Conservation (phyloP, 2,797 vertebrate species). For the Sebastes flavidus region DNA sequence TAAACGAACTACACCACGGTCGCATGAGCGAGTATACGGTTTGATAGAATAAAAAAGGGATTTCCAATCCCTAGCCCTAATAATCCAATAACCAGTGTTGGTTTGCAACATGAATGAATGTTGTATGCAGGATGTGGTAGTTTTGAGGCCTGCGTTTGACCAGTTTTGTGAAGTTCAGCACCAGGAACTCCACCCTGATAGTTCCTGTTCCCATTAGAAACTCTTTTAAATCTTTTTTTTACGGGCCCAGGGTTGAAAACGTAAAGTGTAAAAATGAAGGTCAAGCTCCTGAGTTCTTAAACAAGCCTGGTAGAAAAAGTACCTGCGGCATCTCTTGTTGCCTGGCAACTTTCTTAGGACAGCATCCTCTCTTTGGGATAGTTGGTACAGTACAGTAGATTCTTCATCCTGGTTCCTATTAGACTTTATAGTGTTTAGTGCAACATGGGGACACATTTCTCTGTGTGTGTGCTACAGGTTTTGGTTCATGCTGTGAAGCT, state of each 20-base stretch:
- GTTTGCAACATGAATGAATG: too few relatives aligned
- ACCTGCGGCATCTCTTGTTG: background rate
- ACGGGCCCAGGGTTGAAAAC: background rate
- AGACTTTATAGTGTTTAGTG: background rate
- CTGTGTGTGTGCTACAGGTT: background rate
- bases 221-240: background rate
- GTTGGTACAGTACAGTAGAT: background rate
- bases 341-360: background rate
- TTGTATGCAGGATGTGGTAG: too few relatives aligned
- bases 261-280: background rate
- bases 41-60: too few relatives aligned
- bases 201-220: background rate
- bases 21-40: too few relatives aligned
- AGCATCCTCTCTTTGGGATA: background rate
- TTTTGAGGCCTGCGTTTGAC: background rate
- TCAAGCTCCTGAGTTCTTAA: background rate
- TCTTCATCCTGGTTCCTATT: background rate
- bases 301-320: background rate
- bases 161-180: background rate
- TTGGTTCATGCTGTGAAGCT: background rate
- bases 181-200: background rate
- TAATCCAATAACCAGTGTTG: too few relatives aligned
- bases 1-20: too few relatives aligned
- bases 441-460: background rate
- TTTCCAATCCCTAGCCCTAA: too few relatives aligned